Base-by-base conservation (phyloP, 2,113 vertebrate genomes). In the Salvelinus namaycush region DNA sequence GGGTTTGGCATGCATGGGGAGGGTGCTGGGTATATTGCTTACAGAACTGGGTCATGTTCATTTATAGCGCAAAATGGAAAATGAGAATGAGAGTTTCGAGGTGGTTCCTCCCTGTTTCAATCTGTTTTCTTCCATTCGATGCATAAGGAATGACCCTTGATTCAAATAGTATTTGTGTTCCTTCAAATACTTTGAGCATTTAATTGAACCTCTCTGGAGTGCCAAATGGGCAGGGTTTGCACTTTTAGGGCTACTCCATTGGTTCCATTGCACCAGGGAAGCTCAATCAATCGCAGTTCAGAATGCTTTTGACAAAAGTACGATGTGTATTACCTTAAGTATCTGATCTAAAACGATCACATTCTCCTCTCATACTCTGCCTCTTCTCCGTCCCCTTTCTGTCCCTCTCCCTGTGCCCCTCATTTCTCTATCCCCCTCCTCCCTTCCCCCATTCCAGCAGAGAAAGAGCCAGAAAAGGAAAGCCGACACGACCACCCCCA, bases 391-490 rank as follows among this genome's bases (percentile, higher is more conserved):
- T 74, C 18, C 9, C 67, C 16, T 69, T 70, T 70, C 16, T 54
- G 51, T 54, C 1, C 16, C 68, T 76, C 1, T n/a, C 7, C 1
- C 60, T 49, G n/a, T 11, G 12, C 34, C 68, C 69, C 39, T 39
- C 7, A 18, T 80, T 22, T 64, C 24, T 64, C 26, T 9, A 74
- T 29, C 26, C 76, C 59, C 78, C 13, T 62, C 44, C 74, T 5
- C 74, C 13, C 81, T 78, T 39, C 29, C 66, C 27, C 5, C 51
- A 75, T 0, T 74, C 5, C 77, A 97, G 97, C 96, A 94, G 92
- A 96, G 95, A 92, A 99, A 98, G 83, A 97, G 97, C 79, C 96
- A 97, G 93, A 99, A 99, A 92, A 96, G 97, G 94, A 98, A 99
- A 97, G 97, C 97, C 44, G 97, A 99, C 89, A 99, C 97, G 83